phyloP scores from a whole-genome alignment of 2,888 invertebrate genomes.

The Melanchra persicariae region DNA sequence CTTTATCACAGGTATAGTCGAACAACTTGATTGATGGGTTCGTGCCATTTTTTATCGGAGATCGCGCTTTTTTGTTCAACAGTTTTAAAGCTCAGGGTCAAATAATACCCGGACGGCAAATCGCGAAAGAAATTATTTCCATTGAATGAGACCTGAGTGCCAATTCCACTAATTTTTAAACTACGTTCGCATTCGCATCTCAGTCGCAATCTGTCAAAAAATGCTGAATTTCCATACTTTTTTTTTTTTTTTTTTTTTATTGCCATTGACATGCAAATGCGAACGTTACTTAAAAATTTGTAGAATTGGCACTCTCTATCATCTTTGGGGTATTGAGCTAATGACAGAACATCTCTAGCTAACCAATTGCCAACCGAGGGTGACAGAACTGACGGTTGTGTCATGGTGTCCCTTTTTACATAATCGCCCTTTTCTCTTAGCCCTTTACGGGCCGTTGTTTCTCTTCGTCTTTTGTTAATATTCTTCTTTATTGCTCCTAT shows the following conservation, averaged over 20 bases:
- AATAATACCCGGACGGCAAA: neutral
- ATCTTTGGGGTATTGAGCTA: neutral
- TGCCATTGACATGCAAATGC: no score
- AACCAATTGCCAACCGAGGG: neutral
- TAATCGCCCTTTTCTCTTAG: conserved; percentile 7
- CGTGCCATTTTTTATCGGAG: neutral
- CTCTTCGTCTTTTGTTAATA: neutral
- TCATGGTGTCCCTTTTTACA: conserved; percentile 26
- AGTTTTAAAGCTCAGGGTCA: conserved; percentile 29
- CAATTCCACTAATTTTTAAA: no score
- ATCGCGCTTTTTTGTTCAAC: conserved; percentile 1
- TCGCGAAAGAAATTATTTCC: neutral
- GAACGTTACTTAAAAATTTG: no score
- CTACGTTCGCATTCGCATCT: no score
- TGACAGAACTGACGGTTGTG: neutral
- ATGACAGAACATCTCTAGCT: neutral
- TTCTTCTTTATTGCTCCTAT: no score
- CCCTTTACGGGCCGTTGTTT: neutral
- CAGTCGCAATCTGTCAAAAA: no score
- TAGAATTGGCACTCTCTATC: no score
- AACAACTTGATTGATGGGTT: neutral
- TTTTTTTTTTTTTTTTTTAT: no score
- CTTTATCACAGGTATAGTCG: neutral
- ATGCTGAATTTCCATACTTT: no score
- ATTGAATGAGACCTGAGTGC: neutral